Conservation (phyloP, 2,797 vertebrate genomes). For the Bucorvus abyssinicus region DNA sequence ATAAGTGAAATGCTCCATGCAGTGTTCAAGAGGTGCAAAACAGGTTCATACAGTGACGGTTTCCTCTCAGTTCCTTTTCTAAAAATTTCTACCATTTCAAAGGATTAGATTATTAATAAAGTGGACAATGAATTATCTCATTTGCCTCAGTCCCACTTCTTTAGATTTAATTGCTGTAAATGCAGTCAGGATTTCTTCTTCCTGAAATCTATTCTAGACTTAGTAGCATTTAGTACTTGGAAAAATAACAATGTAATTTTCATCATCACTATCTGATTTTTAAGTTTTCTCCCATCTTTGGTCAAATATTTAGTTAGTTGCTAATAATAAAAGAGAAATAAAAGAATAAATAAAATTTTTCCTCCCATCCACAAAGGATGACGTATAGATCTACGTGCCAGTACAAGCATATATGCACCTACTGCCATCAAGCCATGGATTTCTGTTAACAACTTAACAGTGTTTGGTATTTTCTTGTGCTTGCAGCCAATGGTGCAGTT, state of each 20-base stretch:
- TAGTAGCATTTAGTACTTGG: background rate
- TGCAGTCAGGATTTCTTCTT: background rate
- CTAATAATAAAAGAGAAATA: background rate
- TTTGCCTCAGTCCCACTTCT: background rate
- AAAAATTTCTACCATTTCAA: background rate
- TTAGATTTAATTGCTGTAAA: background rate
- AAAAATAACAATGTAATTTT: background rate
- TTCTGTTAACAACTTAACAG: background rate
- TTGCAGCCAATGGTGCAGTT: background rate
- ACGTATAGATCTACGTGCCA: background rate
- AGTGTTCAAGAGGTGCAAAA: background rate
- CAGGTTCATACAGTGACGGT: background rate
- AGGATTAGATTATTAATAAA: background rate
- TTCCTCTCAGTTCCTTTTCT: background rate
- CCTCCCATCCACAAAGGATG: background rate
- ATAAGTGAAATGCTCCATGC: background rate
- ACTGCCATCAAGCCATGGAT: background rate
- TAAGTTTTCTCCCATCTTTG: background rate
- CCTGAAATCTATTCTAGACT: background rate
- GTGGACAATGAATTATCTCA: fast-evolving
- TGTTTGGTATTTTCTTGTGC: background rate
- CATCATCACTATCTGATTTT: background rate
- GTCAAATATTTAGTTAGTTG: background rate
- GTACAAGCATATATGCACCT: background rate
- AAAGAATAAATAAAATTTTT: background rate